Evolutionary conservation across 2,113 vertebrate species (phyloP).

Genomic region (Silurus meridionalis): DNA sequence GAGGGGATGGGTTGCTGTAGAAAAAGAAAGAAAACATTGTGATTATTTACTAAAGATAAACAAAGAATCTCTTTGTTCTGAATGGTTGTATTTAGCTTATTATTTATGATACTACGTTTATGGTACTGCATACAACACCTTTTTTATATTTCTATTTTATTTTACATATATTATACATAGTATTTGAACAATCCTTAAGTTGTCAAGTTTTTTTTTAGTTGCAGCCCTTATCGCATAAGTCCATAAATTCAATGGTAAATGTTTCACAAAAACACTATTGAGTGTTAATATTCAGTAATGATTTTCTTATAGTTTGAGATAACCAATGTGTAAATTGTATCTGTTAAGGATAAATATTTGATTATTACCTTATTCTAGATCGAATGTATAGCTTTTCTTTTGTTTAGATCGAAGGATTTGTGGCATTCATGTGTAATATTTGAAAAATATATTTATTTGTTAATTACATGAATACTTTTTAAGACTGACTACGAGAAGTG

Average conservation of each 20-base stretch:
- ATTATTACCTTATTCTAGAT: not conserved
- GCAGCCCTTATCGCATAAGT: not conserved
- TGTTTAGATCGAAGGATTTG: not conserved
- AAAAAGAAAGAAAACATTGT: slow-evolving; percentile 63
- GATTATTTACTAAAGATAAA: slow-evolving; percentile 64
- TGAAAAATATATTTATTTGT: not conserved
- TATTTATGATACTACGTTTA: not conserved
- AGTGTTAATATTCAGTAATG: not conserved
- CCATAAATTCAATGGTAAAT: not conserved
- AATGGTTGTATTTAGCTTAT: slow-evolving; percentile 5
- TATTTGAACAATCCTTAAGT: not conserved
- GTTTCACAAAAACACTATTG: not conserved
- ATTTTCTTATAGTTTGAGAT: not conserved
- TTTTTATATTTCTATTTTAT: too few species aligned
- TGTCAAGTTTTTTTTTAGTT: not conserved
- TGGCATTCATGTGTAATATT: not conserved
- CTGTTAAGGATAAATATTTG: not conserved
- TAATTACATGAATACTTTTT: not conserved
- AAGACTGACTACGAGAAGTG: not conserved
- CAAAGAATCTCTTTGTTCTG: slow-evolving; percentile 53
- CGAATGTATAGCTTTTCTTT: not conserved
- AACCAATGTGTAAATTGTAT: not conserved
- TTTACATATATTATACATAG: not conserved
- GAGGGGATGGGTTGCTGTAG: slow-evolving; percentile 56
- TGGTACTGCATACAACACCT: not conserved